phyloP scores from a whole-genome alignment of 2,888 invertebrate species.

The Mythimna ferrago region DNA sequence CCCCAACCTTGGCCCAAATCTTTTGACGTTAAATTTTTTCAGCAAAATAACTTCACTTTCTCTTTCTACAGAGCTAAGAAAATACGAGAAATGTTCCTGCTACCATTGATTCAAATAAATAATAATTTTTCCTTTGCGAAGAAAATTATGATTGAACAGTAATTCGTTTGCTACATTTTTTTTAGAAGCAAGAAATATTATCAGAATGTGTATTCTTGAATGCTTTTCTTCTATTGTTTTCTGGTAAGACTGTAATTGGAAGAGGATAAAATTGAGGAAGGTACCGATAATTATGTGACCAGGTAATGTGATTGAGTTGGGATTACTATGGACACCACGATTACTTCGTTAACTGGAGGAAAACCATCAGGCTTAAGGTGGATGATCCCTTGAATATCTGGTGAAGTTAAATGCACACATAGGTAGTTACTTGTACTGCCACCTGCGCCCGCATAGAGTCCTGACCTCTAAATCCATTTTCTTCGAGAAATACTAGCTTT shows the following conservation, averaged over 20 bases:
- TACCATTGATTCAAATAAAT: slow-evolving; percentile 47
- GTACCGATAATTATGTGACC: slow-evolving; percentile 32
- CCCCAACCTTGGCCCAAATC: slow-evolving; percentile 11
- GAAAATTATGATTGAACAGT: slow-evolving; percentile 55
- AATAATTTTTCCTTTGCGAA: slow-evolving; percentile 44
- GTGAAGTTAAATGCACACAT: too few species aligned
- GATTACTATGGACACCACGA: slow-evolving; percentile 27
- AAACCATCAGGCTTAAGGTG: slow-evolving; percentile 6
- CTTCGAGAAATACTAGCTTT: too few species aligned
- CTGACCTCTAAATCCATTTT: too few species aligned
- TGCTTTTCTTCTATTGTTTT: slow-evolving; percentile 53
- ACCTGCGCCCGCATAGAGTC: too few species aligned
- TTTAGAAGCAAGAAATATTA: slow-evolving; percentile 3
- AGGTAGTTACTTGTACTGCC: too few species aligned
- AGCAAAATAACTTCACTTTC: background rate
- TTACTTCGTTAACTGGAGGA: slow-evolving; percentile 27
- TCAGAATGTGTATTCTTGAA: slow-evolving; percentile 29
- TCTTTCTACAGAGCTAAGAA: slow-evolving; percentile 11
- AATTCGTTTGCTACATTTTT: slow-evolving; percentile 43
- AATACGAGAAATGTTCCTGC: slow-evolving; percentile 37
- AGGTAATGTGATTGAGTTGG: slow-evolving; percentile 57
- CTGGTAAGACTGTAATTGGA: slow-evolving; percentile 36
- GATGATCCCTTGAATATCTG: too few species aligned
- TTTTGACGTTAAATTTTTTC: slow-evolving; percentile 16
- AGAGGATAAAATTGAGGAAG: slow-evolving; percentile 41